Percentiles rank a stretch among this genome's conserved stretches.
Evolutionary conservation across 2,888 invertebrate genomes (phyloP).

Genomic region (Hybos culiciformis): DNA sequence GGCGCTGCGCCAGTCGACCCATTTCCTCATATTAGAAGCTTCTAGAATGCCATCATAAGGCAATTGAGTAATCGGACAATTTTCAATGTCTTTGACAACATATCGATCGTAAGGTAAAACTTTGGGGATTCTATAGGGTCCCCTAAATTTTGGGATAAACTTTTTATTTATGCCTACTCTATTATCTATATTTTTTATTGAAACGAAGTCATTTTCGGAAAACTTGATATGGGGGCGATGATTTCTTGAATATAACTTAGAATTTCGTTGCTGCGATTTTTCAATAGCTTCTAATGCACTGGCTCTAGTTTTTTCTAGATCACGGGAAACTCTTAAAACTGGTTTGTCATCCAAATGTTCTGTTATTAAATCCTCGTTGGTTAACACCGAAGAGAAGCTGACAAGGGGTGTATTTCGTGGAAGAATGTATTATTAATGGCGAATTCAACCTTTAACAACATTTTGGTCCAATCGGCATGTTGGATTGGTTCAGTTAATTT

Average conservation of each 20-base stretch:
- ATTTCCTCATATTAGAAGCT: neutral
- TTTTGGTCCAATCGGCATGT: neutral
- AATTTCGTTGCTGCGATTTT: slow-evolving; percentile 15
- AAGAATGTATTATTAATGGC: slow-evolving; percentile 9
- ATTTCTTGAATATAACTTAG: slow-evolving; percentile 7
- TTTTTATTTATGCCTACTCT: no score
- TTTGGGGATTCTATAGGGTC: slow-evolving; percentile 14
- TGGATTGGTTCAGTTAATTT: neutral
- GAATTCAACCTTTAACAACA: slow-evolving; percentile 1
- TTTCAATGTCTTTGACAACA: slow-evolving; percentile 4
- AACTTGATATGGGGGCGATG: slow-evolving; percentile 13
- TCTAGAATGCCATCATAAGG: slow-evolving; percentile 6
- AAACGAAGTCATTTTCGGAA: slow-evolving; percentile 14
- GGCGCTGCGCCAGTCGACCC: no score
- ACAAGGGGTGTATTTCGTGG: slow-evolving; percentile 18
- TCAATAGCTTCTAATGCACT: slow-evolving; percentile 10
- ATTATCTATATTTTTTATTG: slow-evolving; percentile 14
- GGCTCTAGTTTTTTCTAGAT: slow-evolving; percentile 13
- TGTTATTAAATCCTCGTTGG: slow-evolving; percentile 15
- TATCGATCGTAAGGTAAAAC: slow-evolving; percentile 13
- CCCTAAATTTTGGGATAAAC: slow-evolving; percentile 15
- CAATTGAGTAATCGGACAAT: slow-evolving; percentile 14
- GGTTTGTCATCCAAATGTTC: slow-evolving; percentile 4
- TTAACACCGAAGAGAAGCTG: slow-evolving; percentile 18
- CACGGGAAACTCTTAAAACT: slow-evolving; percentile 5